These are phyloP conservation scores for Gnathonemus echidnorhynchus DNA, from an alignment of 2,113 vertebrate species.

Conservation along the genomic window DNA sequence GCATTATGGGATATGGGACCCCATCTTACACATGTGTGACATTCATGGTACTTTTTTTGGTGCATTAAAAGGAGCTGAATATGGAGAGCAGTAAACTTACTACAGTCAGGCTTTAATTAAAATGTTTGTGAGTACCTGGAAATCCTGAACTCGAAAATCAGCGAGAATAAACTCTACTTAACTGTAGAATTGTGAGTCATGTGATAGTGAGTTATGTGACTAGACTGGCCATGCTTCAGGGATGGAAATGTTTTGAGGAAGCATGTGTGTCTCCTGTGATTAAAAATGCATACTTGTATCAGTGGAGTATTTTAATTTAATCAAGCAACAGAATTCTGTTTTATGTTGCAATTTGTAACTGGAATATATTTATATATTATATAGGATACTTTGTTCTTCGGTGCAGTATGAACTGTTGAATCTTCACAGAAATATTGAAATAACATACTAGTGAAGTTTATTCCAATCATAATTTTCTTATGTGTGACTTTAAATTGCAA, in stretches of 20 bases:
- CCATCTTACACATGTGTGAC: neutral
- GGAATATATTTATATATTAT: neutral
- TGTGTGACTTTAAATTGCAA: neutral
- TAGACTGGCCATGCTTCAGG: neutral
- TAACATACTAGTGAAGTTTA: neutral
- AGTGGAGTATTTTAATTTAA: neutral
- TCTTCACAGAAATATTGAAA: slow-evolving; percentile 5
- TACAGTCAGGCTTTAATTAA: neutral
- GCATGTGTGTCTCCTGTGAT: neutral
- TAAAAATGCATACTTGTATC: neutral
- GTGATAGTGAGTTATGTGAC: neutral
- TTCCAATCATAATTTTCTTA: neutral
- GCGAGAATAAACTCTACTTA: neutral
- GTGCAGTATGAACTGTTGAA: neutral
- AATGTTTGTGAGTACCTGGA: neutral
- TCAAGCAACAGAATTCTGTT: neutral
- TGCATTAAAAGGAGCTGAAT: neutral
- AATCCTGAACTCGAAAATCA: neutral
- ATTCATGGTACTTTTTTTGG: neutral
- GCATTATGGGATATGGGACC: neutral
- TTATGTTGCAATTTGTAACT: neutral
- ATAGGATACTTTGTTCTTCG: neutral
- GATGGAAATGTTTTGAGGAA: neutral
- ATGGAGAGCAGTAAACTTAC: neutral
- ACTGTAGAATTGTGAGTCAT: neutral